A percentile compares a stretch with the other conserved stretches of the same genome.
These are phyloP conservation scores for Semnopithecus entellus DNA, from an alignment of 2,113 vertebrate species.

Conservation along the genomic window DNA sequence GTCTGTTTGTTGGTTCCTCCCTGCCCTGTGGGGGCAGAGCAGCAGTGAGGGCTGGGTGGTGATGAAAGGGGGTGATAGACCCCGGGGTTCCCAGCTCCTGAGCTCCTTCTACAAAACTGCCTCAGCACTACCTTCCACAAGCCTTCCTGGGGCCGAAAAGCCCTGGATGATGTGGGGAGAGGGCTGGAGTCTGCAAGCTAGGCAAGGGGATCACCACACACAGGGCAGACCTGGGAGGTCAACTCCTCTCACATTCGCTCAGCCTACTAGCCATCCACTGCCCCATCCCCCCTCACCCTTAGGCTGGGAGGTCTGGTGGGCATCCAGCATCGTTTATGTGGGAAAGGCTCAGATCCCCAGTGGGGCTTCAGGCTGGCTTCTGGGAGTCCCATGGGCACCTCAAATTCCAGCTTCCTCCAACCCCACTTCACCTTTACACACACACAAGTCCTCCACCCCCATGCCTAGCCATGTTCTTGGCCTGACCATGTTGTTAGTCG, in stretches of 20 bases:
- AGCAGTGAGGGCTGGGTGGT: background rate
- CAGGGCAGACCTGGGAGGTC: background rate
- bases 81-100: background rate
- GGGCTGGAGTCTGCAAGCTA: background rate
- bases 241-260: rapidly evolving
- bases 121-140: background rate
- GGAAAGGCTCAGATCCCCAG: background rate
- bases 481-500: conserved; percentile 18
- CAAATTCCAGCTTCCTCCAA: background rate
- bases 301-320: background rate
- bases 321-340: background rate
- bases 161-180: background rate
- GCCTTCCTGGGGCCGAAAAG: background rate
- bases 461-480: background rate
- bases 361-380: background rate
- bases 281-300: rapidly evolving
- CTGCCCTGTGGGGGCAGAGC: background rate
- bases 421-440: background rate
- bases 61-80: background rate
- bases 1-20: conserved; percentile 46
- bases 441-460: background rate
- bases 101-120: background rate
- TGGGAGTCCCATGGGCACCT: background rate
- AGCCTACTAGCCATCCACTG: background rate
- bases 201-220: background rate